These are phyloP conservation scores for Sinohyriopsis cumingii DNA, from an alignment of 2,888 invertebrate genomes.

Conservation along the genomic window DNA sequence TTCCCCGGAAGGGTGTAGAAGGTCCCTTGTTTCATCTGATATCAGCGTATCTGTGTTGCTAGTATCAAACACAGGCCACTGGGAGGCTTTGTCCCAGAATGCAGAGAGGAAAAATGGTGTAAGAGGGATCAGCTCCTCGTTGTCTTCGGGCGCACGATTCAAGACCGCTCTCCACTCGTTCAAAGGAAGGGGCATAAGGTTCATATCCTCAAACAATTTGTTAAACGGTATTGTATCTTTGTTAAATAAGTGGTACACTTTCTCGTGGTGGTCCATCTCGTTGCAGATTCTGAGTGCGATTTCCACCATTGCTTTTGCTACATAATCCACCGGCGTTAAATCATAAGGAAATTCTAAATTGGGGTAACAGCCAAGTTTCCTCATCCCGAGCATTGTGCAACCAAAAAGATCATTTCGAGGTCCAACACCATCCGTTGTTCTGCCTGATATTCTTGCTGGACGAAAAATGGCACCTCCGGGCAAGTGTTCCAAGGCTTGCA, in stretches of 20 bases:
- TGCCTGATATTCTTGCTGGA: conserved; percentile 49
- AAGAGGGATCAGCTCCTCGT: conserved; percentile 44
- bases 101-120: conserved; percentile 48
- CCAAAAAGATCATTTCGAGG: conserved; percentile 52
- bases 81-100: conserved; percentile 48
- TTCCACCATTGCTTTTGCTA: conserved; percentile 49
- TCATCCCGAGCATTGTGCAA: conserved; percentile 43
- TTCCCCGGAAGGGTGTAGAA: conserved; percentile 32
- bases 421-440: conserved; percentile 41
- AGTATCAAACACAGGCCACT: conserved; percentile 52
- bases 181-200: conserved; percentile 31
- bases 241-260: conserved; percentile 50
- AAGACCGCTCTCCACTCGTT: conserved; percentile 43
- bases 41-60: conserved; percentile 35
- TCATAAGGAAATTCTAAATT: conserved; percentile 54
- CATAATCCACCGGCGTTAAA: conserved; percentile 52
- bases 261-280: conserved; percentile 12
- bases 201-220: conserved; percentile 44
- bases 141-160: conserved; percentile 22
- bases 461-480: conserved; percentile 55
- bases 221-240: conserved; percentile 44
- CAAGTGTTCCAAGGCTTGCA: conserved; percentile 45
- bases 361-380: conserved; percentile 42
- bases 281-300: conserved; percentile 37
- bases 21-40: conserved; percentile 29